Base-by-base conservation (phyloP, 1,140 invertebrate genomes). In the Aplysia californica region DNA sequence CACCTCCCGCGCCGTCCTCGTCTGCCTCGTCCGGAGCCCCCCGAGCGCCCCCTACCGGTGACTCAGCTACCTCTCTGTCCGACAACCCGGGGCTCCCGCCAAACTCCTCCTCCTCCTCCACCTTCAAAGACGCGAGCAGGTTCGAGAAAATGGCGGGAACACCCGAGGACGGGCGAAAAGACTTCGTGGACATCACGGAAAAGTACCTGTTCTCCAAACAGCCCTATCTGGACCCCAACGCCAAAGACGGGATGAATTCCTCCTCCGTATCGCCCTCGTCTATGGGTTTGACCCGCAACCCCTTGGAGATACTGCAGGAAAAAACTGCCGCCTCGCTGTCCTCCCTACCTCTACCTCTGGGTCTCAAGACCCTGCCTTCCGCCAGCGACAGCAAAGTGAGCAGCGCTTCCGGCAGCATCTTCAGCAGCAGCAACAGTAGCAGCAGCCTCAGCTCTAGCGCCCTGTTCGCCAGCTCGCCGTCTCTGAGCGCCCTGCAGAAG, bases 401-500 rank as follows among this genome's bases (percentile, higher is more conserved):
- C 31, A 21, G 4, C 39, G 26, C 23, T 26, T 20, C 44, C 69
- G 15, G 18, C 68, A 18, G 35, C 66, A 21, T 23, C 15, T 59
- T 44, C 68, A 2, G 26, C 67, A 39, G 41, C 56, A 71, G 26
- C 65, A 55, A 39, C 50, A 69, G 77, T 36, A 65, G 72, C 31
- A 50, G 56, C n/a, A 44, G 55, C 36, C 64, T 70, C 71, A 76
- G 64, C 61, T 75, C 72, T 36, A 65, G 21, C 38, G 72, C 72
- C 33, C 61, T 75, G 29, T 75, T 75, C 39, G 72, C 72, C 26
- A 72, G 78, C 61, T 73, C 68, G 3, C 69, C 78, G 10, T 76
- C 78, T 2, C 74, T 79, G 35, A 76, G 35, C 23, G 78, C 78
- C 31, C 78, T 79, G 2, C 78, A 79, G 59, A 55, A 75, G 38